Percentiles rank a stretch among this genome's conserved stretches.
These are phyloP conservation scores for Sander vitreus DNA, from an alignment of 2,113 vertebrate genomes.

Conservation along the genomic window DNA sequence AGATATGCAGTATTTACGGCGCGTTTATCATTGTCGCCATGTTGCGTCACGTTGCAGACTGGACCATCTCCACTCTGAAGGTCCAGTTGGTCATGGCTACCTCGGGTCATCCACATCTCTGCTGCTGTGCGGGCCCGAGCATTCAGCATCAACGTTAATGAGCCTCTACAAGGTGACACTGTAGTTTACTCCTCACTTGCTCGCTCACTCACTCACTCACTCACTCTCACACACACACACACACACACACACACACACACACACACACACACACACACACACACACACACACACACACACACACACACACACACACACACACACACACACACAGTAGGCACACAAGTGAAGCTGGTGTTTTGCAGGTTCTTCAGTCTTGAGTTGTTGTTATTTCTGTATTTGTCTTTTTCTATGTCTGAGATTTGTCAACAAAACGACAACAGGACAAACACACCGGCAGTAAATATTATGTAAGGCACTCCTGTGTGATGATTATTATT, in stretches of 20 bases:
- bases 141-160: not conserved
- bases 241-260: too few species aligned
- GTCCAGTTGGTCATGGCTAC: conserved; percentile 37
- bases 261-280: too few species aligned
- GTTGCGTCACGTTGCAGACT: conserved; percentile 51
- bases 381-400: not conserved
- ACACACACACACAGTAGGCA: not conserved
- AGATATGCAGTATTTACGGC: conserved; percentile 1
- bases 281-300: too few species aligned
- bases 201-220: not conserved
- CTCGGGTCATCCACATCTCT: conserved; percentile 6
- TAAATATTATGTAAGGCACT: not conserved
- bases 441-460: not conserved
- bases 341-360: not conserved
- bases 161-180: conserved; percentile 66
- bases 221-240: too few species aligned
- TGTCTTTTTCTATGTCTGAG: not conserved
- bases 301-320: too few species aligned
- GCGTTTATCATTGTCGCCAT: conserved; percentile 18
- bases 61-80: conserved; percentile 48
- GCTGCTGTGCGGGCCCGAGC: not conserved
- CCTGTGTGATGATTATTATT: conserved; percentile 9
- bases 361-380: not conserved
- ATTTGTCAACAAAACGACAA: not conserved
- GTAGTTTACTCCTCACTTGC: too few species aligned